Percentiles rank a stretch among this genome's conserved stretches.
Evolutionary conservation across 1,140 invertebrate genomes (phyloP).

Genomic region (Planococcus citri): DNA sequence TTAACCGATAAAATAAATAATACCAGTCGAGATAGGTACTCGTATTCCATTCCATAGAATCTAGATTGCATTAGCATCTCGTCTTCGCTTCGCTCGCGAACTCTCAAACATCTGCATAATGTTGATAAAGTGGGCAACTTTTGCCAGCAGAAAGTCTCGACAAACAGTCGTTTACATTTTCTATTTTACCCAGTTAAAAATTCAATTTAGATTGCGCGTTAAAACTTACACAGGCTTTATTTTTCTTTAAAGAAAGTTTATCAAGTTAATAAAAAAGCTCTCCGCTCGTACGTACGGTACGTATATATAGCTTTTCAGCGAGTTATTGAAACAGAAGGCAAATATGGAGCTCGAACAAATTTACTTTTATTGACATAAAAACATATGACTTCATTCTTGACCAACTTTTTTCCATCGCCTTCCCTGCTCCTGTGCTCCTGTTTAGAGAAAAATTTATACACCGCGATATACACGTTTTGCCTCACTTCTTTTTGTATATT

Average conservation of each 20-base stretch:
- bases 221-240: background rate
- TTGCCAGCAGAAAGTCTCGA: background rate
- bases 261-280: background rate
- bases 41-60: no score
- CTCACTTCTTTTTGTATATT: no score
- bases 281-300: background rate
- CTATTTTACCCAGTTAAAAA: background rate
- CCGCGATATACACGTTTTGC: no score
- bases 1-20: background rate
- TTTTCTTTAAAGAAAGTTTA: no score
- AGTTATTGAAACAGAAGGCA: slow-evolving; percentile 1
- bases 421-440: no score
- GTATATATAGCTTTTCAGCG: background rate
- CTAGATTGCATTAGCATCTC: no score
- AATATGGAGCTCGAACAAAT: background rate
- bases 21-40: background rate
- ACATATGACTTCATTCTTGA: background rate
- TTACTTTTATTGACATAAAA: slow-evolving; percentile 6
- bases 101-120: background rate
- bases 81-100: no score
- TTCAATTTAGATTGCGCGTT: background rate
- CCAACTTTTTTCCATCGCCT: no score
- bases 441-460: no score
- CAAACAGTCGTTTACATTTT: background rate
- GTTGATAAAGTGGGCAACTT: background rate